phyloP scores from a whole-genome alignment of 2,113 vertebrate species.

The Sapajus apella region DNA sequence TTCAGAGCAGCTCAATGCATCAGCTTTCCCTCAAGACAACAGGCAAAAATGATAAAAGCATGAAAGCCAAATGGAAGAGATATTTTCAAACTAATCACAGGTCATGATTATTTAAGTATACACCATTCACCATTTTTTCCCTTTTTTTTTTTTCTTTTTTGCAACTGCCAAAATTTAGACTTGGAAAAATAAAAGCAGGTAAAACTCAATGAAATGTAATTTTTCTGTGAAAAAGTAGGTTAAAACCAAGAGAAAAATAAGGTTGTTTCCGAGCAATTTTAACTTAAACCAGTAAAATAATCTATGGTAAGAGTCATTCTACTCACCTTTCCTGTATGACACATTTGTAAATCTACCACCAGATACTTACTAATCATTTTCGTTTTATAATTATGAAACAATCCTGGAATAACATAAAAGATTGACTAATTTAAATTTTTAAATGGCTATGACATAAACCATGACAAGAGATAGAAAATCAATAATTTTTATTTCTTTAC shows the following conservation, averaged over 20 bases:
- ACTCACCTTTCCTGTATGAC: conserved; percentile 29
- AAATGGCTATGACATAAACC: conserved; percentile 39
- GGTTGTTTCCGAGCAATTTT: conserved; percentile 3
- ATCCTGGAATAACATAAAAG: conserved; percentile 8
- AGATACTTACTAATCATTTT: conserved; percentile 35
- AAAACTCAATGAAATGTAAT: conserved; percentile 24
- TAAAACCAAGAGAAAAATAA: conserved; percentile 50
- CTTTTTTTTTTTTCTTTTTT: not conserved
- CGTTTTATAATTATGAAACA: conserved; percentile 29
- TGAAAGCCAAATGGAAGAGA: conserved; percentile 2
- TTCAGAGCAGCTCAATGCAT: not conserved
- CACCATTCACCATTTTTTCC: not conserved
- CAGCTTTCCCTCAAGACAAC: not conserved
- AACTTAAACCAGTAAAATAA: conserved; percentile 5
- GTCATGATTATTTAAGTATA: not conserved
- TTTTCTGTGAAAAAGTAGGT: conserved; percentile 38
- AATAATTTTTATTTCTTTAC: conserved; percentile 54
- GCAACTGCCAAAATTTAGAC: not conserved
- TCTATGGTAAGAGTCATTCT: conserved; percentile 24
- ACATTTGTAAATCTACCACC: conserved; percentile 50
- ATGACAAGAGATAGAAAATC: conserved; percentile 38
- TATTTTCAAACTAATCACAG: conserved; percentile 47
- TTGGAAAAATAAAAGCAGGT: not conserved
- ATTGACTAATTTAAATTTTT: conserved; percentile 38
- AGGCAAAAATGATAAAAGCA: conserved; percentile 28